These are phyloP conservation scores for Hormaphis cornu DNA, from an alignment of 1,140 invertebrate species.

Conservation along the genomic window DNA sequence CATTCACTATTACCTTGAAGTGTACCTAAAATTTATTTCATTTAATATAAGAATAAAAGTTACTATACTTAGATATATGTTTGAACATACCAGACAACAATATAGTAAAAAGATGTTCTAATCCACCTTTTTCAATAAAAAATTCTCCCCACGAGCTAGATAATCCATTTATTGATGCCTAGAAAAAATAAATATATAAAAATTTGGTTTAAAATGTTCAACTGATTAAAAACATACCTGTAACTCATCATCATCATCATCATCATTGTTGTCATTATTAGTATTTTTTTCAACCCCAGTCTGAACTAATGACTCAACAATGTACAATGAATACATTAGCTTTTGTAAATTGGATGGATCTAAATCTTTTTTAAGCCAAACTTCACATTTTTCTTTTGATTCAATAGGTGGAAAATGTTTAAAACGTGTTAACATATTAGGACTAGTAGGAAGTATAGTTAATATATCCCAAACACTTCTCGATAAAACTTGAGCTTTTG, in stretches of 20 bases:
- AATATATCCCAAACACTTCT: slow-evolving; percentile 87
- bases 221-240: not conserved
- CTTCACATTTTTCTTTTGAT: slow-evolving; percentile 29
- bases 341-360: slow-evolving; percentile 83
- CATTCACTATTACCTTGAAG: slow-evolving; percentile 72
- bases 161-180: slow-evolving; percentile 34
- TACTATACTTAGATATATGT: not conserved
- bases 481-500: slow-evolving; percentile 81
- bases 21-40: slow-evolving; percentile 44
- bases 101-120: slow-evolving; percentile 80
- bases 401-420: slow-evolving; percentile 51
- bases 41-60: not conserved
- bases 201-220: not conserved
- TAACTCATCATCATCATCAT: not conserved
- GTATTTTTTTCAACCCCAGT: slow-evolving; percentile 32
- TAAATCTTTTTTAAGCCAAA: slow-evolving; percentile 57
- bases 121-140: slow-evolving; percentile 76
- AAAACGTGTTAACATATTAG: slow-evolving; percentile 71
- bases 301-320: slow-evolving; percentile 65
- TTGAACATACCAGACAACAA: slow-evolving; percentile 68
- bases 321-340: slow-evolving; percentile 88
- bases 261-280: not conserved
- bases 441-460: slow-evolving; percentile 80
- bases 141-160: slow-evolving; percentile 57
- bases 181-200: not conserved